Percentiles rank a stretch among this genome's conserved stretches.
phyloP scores from a whole-genome alignment of 2,113 vertebrate genomes.

The Notarius quadriscutis region DNA sequence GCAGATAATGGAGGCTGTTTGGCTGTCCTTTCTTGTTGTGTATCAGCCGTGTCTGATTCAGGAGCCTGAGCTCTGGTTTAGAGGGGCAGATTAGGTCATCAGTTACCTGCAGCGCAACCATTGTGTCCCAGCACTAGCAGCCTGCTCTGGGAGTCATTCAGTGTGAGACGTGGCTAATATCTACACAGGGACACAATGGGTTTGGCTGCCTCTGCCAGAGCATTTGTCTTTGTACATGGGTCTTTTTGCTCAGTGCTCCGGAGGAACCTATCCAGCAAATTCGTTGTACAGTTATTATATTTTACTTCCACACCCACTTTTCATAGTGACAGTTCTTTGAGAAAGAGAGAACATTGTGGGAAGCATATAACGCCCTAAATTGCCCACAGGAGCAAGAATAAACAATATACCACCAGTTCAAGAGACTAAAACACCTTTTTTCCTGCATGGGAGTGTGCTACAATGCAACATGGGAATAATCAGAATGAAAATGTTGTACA shows the following conservation, averaged over 20 bases:
- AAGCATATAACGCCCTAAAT: conserved; percentile 48
- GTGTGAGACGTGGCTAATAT: conserved; percentile 82
- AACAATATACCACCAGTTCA: conserved; percentile 30
- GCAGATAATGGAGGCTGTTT: conserved; percentile 47
- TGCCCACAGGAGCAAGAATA: conserved; percentile 22
- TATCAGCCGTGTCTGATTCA: conserved; percentile 80
- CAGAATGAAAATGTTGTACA: conserved; percentile 51
- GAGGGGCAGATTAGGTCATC: conserved; percentile 83
- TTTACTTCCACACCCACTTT: conserved; percentile 57
- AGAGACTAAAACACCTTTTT: conserved; percentile 28
- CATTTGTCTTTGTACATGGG: conserved; percentile 54
- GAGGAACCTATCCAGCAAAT: conserved; percentile 30
- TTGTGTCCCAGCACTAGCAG: conserved; percentile 81
- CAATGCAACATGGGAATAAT: conserved; percentile 45
- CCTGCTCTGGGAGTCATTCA: conserved; percentile 70
- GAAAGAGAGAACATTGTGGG: conserved; percentile 44
- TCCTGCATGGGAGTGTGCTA: conserved; percentile 34
- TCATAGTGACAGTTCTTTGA: conserved; percentile 65
- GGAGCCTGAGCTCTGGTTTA: conserved; percentile 79
- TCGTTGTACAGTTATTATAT: conserved; percentile 46
- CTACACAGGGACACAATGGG: conserved; percentile 80
- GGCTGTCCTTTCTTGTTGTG: conserved; percentile 80
- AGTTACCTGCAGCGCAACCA: conserved; percentile 85
- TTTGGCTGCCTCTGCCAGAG: conserved; percentile 69
- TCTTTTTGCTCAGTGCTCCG: conserved; percentile 32